phyloP scores from a whole-genome alignment of 2,888 invertebrate genomes.

The Phyllotreta cruciferae region DNA sequence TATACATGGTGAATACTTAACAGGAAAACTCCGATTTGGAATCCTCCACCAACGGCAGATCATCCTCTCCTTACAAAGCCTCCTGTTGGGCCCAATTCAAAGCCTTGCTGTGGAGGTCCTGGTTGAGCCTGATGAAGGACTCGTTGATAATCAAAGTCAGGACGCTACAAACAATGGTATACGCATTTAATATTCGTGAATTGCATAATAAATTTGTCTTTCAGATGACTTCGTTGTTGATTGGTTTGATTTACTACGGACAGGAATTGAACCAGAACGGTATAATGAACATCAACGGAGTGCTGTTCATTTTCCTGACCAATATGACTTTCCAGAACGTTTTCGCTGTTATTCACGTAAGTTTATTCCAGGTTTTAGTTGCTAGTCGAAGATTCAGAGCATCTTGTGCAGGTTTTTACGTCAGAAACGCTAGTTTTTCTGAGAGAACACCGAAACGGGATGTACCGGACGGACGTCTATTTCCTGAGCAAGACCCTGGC shows the following conservation, averaged over 20 bases:
- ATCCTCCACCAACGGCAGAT: too few relatives aligned
- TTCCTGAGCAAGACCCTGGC: constrained; percentile 90
- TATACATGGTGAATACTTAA: not conserved
- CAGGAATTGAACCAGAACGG: constrained; percentile 85
- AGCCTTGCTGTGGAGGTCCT: constrained; percentile 90
- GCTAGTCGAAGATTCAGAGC: too few relatives aligned
- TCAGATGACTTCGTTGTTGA: constrained; percentile 88
- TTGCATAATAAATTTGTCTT: constrained; percentile 42
- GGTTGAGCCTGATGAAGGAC: constrained; percentile 87
- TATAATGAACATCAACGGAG: constrained; percentile 94
- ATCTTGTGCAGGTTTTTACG: constrained; percentile 89
- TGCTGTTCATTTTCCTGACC: constrained; percentile 86
- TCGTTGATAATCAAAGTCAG: constrained; percentile 90
- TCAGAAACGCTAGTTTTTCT: constrained; percentile 88
- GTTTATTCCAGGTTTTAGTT: constrained; percentile 51
- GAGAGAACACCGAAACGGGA: constrained; percentile 86
- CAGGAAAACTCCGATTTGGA: too few relatives aligned
- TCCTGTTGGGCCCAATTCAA: constrained; percentile 88
- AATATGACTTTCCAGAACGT: constrained; percentile 95
- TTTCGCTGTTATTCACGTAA: constrained; percentile 93
- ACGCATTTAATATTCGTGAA: constrained; percentile 27
- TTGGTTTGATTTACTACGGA: constrained; percentile 87
- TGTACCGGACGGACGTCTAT: constrained; percentile 91
- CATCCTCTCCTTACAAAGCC: constrained; percentile 73
- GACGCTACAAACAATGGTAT: constrained; percentile 88